Evolutionary conservation across 1,140 invertebrate genomes (phyloP).

Genomic region (Pseudoatta argentina): DNA sequence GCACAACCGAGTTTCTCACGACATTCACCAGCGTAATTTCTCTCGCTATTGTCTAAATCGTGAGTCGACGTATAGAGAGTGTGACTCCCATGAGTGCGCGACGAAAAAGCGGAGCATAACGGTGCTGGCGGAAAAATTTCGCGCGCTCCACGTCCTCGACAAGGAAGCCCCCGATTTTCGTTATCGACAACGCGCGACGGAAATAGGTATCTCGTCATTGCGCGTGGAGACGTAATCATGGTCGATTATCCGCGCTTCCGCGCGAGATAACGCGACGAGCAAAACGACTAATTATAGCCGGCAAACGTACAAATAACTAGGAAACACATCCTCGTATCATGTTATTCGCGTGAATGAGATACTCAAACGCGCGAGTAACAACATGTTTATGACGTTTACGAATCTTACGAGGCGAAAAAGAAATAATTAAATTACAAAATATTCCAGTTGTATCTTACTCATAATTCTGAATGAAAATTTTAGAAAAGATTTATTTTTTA

Average conservation of each 20-base stretch:
- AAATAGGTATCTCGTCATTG: constrained; percentile 44
- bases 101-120: constrained; percentile 55
- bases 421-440: background rate
- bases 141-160: background rate
- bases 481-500: background rate
- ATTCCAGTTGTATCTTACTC: background rate
- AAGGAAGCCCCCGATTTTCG: background rate
- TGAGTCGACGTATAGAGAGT: constrained; percentile 44
- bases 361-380: background rate
- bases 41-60: constrained; percentile 71
- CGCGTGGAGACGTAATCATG: constrained; percentile 15
- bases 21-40: constrained; percentile 73
- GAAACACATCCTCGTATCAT: constrained; percentile 6
- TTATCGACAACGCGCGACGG: constrained; percentile 31
- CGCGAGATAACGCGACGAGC: constrained; percentile 34
- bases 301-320: background rate
- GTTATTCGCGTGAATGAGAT: background rate
- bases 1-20: constrained; percentile 68
- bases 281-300: constrained; percentile 29
- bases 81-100: constrained; percentile 26
- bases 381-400: background rate
- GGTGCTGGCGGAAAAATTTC: constrained; percentile 24
- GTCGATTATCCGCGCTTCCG: constrained; percentile 36
- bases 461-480: background rate
- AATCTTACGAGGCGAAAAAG: background rate